These are phyloP conservation scores for Cherax quadricarinatus DNA, from an alignment of 1,140 invertebrate species.

Conservation along the genomic window DNA sequence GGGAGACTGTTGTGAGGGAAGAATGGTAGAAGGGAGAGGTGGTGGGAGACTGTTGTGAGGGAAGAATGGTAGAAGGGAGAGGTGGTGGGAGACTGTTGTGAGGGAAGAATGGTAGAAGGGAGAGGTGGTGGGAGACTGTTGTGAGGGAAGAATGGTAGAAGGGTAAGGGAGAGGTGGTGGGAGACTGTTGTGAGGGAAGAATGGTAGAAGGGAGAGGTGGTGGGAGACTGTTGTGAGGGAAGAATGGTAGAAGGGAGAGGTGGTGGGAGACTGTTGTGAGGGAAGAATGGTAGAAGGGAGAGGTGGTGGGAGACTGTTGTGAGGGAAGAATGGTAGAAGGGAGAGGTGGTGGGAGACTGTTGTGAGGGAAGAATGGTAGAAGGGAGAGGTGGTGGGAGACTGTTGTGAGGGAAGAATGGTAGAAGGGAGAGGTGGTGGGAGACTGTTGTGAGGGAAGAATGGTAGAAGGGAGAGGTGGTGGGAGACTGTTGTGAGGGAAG, in stretches of 20 bases:
- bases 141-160: not conserved
- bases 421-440: not conserved
- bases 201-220: not conserved
- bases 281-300: not conserved
- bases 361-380: not conserved
- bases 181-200: not conserved
- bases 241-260: not conserved
- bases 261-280: not conserved
- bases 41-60: not conserved
- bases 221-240: not conserved
- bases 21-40: not conserved
- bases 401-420: no score
- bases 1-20: not conserved
- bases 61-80: not conserved
- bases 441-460: not conserved
- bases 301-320: not conserved
- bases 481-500: not conserved
- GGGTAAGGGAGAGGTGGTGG: no score
- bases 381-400: not conserved
- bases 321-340: not conserved
- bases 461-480: not conserved
- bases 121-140: not conserved
- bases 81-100: not conserved
- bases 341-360: not conserved
- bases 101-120: not conserved